Base-by-base conservation (phyloP, 1,140 invertebrate species). In the Laodelphax striatellus region DNA sequence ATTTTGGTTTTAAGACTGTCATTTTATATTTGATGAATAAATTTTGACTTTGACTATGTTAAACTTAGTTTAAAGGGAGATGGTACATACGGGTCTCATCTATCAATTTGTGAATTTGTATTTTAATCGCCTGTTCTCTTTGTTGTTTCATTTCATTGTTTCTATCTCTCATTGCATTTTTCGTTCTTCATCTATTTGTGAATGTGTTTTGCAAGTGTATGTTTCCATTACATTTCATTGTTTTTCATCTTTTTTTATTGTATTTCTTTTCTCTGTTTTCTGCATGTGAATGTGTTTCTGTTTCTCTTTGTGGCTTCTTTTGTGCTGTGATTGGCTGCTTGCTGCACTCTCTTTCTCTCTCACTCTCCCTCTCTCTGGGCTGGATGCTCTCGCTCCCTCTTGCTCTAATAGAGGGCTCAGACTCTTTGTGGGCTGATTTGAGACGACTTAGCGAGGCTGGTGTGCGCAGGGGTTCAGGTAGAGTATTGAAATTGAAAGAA, bases 361-460 rank as follows among this genome's bases (percentile, higher is more conserved):
- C 31, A 5, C 38, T 34, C 44, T 52, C 31, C n/a, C 38, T 34
- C 28, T 52, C 24, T 38, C 16, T n/a, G n/a, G 42, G 58, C 52
- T 60, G 56, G 62, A 21, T 56, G 63, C 57, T 14, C n/a, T 64
- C 13, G 62, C 63, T 5, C 59, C 60, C 41, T 38, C 34, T 38
- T 38, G 34, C 34, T 11, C 34, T 38, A 13, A 38, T 38, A 61
- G 60, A 31, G 38, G 60, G 60, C 41, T 64, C 63, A 38, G 68
- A 69, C 50, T 66, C 63, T 13, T 56, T 64, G 19, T 65, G 64
- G 65, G 68, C 61, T 11, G 67, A 69, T 53, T 60, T 63, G 19
- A 58, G 68, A 21, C 58, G 65, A 57, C 63, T 69, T 22, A 68
- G 66, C 55, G 68, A 69, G 57, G 68, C 68, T 24, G 68, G 68